A percentile compares a stretch with the other conserved stretches of the same genome.
phyloP scores from a whole-genome alignment of 2,797 vertebrate species.

The Crenichthys baileyi region DNA sequence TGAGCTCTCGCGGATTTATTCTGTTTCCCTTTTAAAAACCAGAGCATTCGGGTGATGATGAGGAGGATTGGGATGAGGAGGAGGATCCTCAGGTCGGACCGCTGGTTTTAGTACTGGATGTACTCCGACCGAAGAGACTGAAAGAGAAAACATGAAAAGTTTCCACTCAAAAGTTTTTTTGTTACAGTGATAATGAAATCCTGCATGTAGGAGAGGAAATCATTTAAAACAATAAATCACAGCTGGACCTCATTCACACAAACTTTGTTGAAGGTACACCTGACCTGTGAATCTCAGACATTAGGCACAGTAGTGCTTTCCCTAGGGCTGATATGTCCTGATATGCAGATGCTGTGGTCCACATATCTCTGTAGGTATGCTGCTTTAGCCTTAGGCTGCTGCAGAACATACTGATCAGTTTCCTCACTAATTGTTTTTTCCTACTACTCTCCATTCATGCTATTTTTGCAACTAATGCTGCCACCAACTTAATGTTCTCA shows the following conservation, averaged over 20 bases:
- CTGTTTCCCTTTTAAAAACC: conserved; percentile 29
- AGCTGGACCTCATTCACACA: background rate
- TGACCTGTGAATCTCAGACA: background rate
- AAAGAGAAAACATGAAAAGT: conserved; percentile 34
- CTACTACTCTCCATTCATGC: too few species aligned
- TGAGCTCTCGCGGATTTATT: conserved; percentile 13
- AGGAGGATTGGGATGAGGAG: background rate
- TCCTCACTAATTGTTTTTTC: background rate
- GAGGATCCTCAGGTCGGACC: conserved; percentile 66
- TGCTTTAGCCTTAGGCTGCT: background rate
- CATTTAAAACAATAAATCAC: too few species aligned
- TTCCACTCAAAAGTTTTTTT: background rate
- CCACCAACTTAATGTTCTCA: too few species aligned
- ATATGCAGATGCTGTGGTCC: background rate
- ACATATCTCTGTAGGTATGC: background rate
- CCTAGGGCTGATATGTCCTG: background rate
- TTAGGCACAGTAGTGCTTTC: too few species aligned
- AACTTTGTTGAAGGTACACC: background rate
- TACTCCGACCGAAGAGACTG: conserved; percentile 95
- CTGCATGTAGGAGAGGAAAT: background rate
- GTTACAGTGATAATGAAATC: background rate
- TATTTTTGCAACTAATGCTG: too few species aligned
- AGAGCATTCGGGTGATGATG: conserved; percentile 5
- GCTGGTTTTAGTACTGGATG: conserved; percentile 87
- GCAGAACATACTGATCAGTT: background rate